phyloP scores from a whole-genome alignment of 2,888 invertebrate species.

The Ypsolopha scabrella region DNA sequence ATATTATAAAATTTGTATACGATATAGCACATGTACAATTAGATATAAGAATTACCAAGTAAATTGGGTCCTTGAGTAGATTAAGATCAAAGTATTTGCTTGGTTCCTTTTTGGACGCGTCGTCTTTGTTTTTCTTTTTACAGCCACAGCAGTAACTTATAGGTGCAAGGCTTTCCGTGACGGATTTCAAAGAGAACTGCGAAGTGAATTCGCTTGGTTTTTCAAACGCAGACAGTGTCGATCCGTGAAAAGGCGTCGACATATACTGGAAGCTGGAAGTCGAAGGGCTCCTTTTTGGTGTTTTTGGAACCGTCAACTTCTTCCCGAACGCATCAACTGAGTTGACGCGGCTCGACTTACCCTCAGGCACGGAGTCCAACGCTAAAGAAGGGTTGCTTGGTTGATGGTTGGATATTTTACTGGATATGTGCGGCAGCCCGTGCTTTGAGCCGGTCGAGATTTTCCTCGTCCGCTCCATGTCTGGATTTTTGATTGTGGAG shows the following conservation, averaged over 20 bases:
- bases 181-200: conserved; percentile 80
- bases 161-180: conserved; percentile 68
- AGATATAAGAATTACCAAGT: conserved; percentile 84
- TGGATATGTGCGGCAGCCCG: conserved; percentile 73
- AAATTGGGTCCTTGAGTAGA: conserved; percentile 81
- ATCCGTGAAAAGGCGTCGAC: conserved; percentile 88
- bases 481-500: conserved; percentile 37
- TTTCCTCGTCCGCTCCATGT: conserved; percentile 42
- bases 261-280: conserved; percentile 87
- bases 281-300: conserved; percentile 78
- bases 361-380: conserved; percentile 79
- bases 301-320: conserved; percentile 45
- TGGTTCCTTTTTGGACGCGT: conserved; percentile 43
- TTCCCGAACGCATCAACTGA: conserved; percentile 51
- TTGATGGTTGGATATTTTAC: conserved; percentile 64
- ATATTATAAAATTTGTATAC: conserved; percentile 87
- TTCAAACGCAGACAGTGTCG: conserved; percentile 81
- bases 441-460: conserved; percentile 43
- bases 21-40: conserved; percentile 89
- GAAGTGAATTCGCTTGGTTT: conserved; percentile 84
- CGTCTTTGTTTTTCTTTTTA: conserved; percentile 38
- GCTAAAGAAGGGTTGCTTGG: conserved; percentile 72
- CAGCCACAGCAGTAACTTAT: conserved; percentile 50
- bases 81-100: conserved; percentile 81
- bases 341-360: conserved; percentile 44